A percentile compares a stretch with the other conserved stretches of the same genome.
These are phyloP conservation scores for human (Homo sapiens) DNA, from an alignment of 2,113 vertebrate genomes.

Conservation along the genomic window GRCh38 chrX:10678001-10678500, in stretches of 20 bases:
- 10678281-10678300: not conserved
- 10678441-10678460: not conserved
- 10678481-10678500: not conserved
- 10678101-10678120: not conserved
- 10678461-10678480: slow-evolving; percentile 5
- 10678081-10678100: not conserved
- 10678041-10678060: slow-evolving; percentile 22
- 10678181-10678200: not conserved
- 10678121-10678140: slow-evolving; percentile 23
- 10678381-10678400: not conserved
- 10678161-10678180: slow-evolving; percentile 9
- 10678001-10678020: not conserved
- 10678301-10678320: not conserved
- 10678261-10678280: not conserved
- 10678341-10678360: not conserved
- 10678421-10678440: not conserved
- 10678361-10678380: not conserved
- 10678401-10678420: slow-evolving; percentile 17
- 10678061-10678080: slow-evolving; percentile 39
- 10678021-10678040: not conserved
- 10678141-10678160: slow-evolving; percentile 32
- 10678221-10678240: not conserved
- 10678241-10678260: not conserved
- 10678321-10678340: not conserved
- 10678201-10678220: not conserved